Evolutionary conservation across 2,113 vertebrate species (phyloP), one percentile per base, ranked within the genome.

Genomic region (Cryptomyrus ogoouensis): DNA sequence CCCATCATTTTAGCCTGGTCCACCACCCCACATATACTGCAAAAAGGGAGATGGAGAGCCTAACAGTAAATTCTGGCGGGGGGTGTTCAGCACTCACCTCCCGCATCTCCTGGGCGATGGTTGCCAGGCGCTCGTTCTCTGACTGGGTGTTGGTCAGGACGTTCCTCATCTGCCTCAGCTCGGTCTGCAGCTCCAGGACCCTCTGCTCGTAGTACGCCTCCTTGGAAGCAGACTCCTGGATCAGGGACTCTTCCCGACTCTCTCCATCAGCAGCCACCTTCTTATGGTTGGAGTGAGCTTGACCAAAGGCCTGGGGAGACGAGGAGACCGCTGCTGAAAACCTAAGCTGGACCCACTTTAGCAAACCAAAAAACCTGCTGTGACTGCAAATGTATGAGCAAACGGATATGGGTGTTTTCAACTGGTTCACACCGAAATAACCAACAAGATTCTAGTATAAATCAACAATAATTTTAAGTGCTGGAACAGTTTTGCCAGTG

Each of bases 241-340:
- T 99, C 91, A 99, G 95, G 3, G 97, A 98, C 94, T 99, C 98
- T 90, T 99, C 98, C 66, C 98, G 97, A 95, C 97, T 99, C 92
- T 99, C 98, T 3, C 98, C 98, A 9, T 99, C 98, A 2, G 97
- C 98, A 3, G 98, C 98, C 90, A 99, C 98, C 92, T 99, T 99
- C 94, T 97, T 98, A 93, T 99, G 98, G 94, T 97, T 97, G 0
- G 97, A 98, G 93, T 99, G 95, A 1, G 97, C 98, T 90, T 99
- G 98, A 88, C 98, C 98, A 91, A 98, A 99, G 1, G 98, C 98
- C 98, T 99, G 91, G 85, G 91, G n/a, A 88, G 49, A 27, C 91
- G 8, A 31, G 19, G 70, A 47, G 7, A 83, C 15, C 31, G 2
- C 39, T 13, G 21, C 7, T 88, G 56, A 66, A 62, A 44, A n/a